phyloP scores from a whole-genome alignment of 2,797 vertebrate genomes.

The Myotis findleyi region DNA sequence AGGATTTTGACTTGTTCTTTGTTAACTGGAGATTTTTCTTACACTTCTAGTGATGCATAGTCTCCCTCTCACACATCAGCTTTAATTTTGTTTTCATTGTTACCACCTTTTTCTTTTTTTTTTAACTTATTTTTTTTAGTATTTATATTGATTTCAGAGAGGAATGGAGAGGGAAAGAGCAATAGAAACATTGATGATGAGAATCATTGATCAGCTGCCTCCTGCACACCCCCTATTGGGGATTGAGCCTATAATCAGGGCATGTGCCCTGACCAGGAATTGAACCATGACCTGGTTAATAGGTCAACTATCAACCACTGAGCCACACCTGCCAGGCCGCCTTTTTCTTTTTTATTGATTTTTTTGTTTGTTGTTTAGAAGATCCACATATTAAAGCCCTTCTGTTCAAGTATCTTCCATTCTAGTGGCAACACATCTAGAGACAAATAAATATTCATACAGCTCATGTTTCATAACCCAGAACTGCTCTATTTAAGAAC shows the following conservation, averaged over 20 bases:
- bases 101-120: background rate
- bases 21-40: background rate
- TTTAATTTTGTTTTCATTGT: background rate
- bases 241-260: too few species aligned
- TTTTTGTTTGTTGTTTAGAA: background rate
- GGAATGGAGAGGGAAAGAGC: too few species aligned
- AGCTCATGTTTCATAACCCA: background rate
- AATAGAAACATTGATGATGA: too few species aligned
- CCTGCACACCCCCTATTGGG: too few species aligned
- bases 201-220: too few species aligned
- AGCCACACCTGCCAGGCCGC: background rate
- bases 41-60: background rate
- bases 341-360: background rate
- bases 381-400: background rate
- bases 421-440: background rate
- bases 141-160: too few species aligned
- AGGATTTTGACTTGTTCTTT: constrained; percentile 2
- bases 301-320: too few species aligned
- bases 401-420: background rate
- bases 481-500: background rate
- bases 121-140: background rate
- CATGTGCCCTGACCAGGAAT: too few species aligned
- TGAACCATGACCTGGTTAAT: too few species aligned
- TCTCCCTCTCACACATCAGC: background rate
- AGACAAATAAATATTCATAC: background rate